A percentile compares a stretch with the other conserved stretches of the same genome.
phyloP scores from a whole-genome alignment of 2,797 vertebrate genomes.

The Pseudochirops corinnae region DNA sequence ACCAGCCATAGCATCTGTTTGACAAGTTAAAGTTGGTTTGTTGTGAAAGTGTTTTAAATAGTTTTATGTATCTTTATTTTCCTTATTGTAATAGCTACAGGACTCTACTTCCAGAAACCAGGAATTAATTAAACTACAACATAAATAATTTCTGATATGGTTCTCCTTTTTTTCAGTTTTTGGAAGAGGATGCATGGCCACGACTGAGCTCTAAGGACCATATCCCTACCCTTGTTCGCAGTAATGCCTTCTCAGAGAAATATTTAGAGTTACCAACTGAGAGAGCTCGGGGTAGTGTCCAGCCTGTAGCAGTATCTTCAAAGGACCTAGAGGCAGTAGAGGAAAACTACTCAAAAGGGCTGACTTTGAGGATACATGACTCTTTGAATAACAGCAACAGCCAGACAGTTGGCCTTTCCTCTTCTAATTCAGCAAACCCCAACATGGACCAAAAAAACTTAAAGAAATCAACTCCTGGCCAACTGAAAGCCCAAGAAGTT shows the following conservation, averaged over 20 bases:
- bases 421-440: slow-evolving; percentile 82
- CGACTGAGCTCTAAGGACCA: slow-evolving; percentile 83
- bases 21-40: background rate
- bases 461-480: slow-evolving; percentile 79
- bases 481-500: slow-evolving; percentile 84
- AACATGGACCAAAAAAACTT: slow-evolving; percentile 83
- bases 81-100: background rate
- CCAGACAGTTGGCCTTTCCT: slow-evolving; percentile 79
- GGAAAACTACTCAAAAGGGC: slow-evolving; percentile 82
- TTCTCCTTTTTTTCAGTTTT: slow-evolving; percentile 78
- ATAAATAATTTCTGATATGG: slow-evolving; percentile 36
- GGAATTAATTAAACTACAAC: slow-evolving; percentile 30
- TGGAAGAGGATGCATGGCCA: slow-evolving; percentile 87
- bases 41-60: background rate
- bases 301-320: slow-evolving; percentile 63
- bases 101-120: background rate
- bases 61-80: slow-evolving; percentile 2
- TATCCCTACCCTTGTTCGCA: slow-evolving; percentile 84
- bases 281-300: slow-evolving; percentile 78
- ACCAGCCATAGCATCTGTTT: background rate
- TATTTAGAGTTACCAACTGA: slow-evolving; percentile 82
- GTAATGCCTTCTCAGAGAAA: slow-evolving; percentile 81
- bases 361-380: slow-evolving; percentile 83
- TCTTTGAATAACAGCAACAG: slow-evolving; percentile 80
- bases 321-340: slow-evolving; percentile 80